Conservation (phyloP, 2,888 invertebrate species). For the Ophioninae sp. region DNA sequence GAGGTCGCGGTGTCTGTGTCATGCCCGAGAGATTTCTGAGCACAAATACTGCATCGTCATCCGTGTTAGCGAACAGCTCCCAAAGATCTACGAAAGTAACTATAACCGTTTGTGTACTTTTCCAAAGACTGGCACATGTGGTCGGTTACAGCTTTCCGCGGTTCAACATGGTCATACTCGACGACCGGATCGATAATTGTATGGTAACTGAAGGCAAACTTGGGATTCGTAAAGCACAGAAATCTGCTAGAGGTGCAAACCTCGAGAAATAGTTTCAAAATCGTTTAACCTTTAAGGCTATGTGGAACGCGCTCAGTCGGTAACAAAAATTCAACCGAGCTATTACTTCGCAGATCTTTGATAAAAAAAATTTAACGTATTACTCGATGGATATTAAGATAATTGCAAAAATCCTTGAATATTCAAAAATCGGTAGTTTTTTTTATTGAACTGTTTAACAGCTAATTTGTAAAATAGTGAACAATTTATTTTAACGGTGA, state of each 20-base stretch:
- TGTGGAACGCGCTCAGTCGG: neutral
- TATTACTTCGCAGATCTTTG: neutral
- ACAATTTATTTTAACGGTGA: too few species aligned
- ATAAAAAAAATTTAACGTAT: too few species aligned
- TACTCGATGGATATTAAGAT: too few species aligned
- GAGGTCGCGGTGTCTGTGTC: slow-evolving; percentile 21
- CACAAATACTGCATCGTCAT: slow-evolving; percentile 31
- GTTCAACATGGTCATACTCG: slow-evolving; percentile 36
- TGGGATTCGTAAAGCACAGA: neutral
- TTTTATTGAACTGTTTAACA: too few species aligned
- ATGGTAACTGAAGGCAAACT: slow-evolving; percentile 22
- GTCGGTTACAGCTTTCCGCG: slow-evolving; percentile 21
- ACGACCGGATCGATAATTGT: slow-evolving; percentile 49
- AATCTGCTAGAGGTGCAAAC: neutral
- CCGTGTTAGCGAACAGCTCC: slow-evolving; percentile 6
- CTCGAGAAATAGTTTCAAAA: neutral
- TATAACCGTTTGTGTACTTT: slow-evolving; percentile 18
- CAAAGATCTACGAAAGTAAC: slow-evolving; percentile 25
- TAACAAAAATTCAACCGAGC: neutral
- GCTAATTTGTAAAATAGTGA: too few species aligned
- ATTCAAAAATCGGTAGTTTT: too few species aligned
- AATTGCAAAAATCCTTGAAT: too few species aligned
- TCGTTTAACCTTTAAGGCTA: neutral
- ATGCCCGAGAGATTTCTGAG: slow-evolving; percentile 20
- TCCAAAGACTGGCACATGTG: neutral